These are phyloP conservation scores for Macropus fuliginosus DNA, from an alignment of 2,797 vertebrate genomes.

Conservation along the genomic window DNA sequence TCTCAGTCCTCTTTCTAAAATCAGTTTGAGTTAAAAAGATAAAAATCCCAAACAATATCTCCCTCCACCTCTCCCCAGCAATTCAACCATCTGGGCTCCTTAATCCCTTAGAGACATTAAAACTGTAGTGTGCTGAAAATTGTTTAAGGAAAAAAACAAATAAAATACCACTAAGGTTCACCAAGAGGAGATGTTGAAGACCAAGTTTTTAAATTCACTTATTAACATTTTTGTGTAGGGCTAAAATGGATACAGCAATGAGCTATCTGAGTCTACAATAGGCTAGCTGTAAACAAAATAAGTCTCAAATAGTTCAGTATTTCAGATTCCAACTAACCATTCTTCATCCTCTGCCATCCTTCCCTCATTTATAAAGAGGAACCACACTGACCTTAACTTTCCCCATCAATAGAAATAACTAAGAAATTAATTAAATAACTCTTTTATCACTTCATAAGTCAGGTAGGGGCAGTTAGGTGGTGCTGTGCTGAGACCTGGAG, in stretches of 20 bases:
- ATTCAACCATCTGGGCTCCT: constrained; percentile 47
- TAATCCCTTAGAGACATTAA: constrained; percentile 49
- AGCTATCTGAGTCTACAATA: neutral
- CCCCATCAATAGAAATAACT: neutral
- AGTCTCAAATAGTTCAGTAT: constrained; percentile 3
- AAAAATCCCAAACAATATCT: constrained; percentile 19
- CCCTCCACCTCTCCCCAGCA: neutral
- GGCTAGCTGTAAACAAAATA: constrained; percentile 47
- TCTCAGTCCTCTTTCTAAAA: constrained; percentile 35
- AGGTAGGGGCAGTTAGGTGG: neutral
- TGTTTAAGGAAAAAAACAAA: constrained; percentile 42
- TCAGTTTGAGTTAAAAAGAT: constrained; percentile 24
- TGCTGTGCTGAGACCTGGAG: too few species aligned
- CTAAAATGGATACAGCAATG: constrained; percentile 63
- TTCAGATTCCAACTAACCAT: constrained; percentile 31
- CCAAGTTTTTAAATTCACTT: constrained; percentile 37
- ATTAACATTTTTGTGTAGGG: constrained; percentile 58
- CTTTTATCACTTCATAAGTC: neutral
- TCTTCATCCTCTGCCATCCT: constrained; percentile 13
- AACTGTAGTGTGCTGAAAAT: constrained; percentile 40
- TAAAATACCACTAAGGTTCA: constrained; percentile 27
- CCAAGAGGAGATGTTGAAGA: neutral
- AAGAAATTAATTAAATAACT: neutral
- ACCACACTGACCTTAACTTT: neutral
- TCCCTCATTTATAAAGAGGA: neutral